A percentile compares a stretch with the other conserved stretches of the same genome.
Evolutionary conservation across 37 sponge, comb jelly and placozoan species (phyloP).

Genomic region (Sycon ciliatum): DNA sequence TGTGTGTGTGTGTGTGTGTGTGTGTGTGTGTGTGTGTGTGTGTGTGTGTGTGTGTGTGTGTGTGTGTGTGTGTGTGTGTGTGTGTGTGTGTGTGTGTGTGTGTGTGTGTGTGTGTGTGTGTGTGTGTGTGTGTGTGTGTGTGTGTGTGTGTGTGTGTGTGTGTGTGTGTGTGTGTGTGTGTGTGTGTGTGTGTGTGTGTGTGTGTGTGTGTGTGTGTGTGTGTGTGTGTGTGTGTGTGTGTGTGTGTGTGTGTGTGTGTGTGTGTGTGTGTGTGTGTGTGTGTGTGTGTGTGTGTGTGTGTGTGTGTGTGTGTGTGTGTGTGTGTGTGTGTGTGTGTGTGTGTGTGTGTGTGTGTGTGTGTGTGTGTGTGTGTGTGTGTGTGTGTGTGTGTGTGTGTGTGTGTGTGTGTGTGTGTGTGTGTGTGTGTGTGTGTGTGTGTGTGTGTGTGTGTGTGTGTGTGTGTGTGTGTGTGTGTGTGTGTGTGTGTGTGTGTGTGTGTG

Average conservation of each 20-base stretch:
- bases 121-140: constrained; percentile 1
- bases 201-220: constrained; percentile 5
- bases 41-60: constrained; percentile 1
- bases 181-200: constrained; percentile 5
- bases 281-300: not conserved
- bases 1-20: constrained; percentile 32
- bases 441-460: not conserved
- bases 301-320: constrained; percentile 5
- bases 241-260: not conserved
- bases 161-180: constrained; percentile 5
- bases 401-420: not conserved
- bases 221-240: not conserved
- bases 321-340: not conserved
- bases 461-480: constrained; percentile 5
- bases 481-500: not conserved
- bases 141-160: constrained; percentile 1
- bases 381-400: not conserved
- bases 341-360: constrained; percentile 5
- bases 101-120: not conserved
- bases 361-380: constrained; percentile 5
- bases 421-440: constrained; percentile 5
- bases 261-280: not conserved
- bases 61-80: constrained; percentile 29
- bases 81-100: not conserved
- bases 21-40: constrained; percentile 12